Evolutionary conservation across 2,888 invertebrate genomes (phyloP), one percentile per base, ranked within the genome.

Genomic region (Ommatoiulus sabulosus): DNA sequence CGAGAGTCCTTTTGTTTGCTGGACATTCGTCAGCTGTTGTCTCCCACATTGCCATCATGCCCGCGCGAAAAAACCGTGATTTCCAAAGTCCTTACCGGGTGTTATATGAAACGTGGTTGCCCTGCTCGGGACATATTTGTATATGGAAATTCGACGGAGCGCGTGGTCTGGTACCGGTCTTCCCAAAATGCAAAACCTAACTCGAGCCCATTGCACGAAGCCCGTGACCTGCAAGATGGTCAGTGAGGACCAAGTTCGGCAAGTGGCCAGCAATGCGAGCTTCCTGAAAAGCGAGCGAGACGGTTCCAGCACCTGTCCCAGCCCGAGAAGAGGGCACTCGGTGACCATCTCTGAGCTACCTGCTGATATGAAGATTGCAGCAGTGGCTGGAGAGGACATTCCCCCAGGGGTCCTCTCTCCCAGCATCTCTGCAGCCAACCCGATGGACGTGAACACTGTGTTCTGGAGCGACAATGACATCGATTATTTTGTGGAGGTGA

Each of bases 311-410:
- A 46, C 46, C 46, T 46, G 46, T 12, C 7, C 12, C 46, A 46
- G 46, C 46, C 12, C 57, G 4, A 57, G 48, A 48, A 48, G 7
- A 10, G 20, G 12, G 17, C 20, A 24, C 80, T 7, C 15, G 80
- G 80, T 43, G 20, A 12, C 35, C 12, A n/a, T 0, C 24, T 84
- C 84, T 44, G 44, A 15, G 17, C 2, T n/a, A 17, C 44, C 20
- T 20, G 84, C 12, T 5, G 17, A 84, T 8, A 12, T 24, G 12
- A 84, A 84, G 44, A 84, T 84, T 44, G 43, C 84, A 35, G 88
- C 57, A 12, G 88, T 88, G 8, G 88, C 88, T 80, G 88, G 88
- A 80, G 52, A 80, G 52, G 88, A 88, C 72, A 72, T 84, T 12
- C 84, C 44, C 1, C 84, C 84, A 12, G 84, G 84, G 20, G 20